Evolutionary conservation across 2,797 vertebrate genomes (phyloP), one percentile per base, ranked within the genome.

Genomic region (Coranthus polyacanthus): DNA sequence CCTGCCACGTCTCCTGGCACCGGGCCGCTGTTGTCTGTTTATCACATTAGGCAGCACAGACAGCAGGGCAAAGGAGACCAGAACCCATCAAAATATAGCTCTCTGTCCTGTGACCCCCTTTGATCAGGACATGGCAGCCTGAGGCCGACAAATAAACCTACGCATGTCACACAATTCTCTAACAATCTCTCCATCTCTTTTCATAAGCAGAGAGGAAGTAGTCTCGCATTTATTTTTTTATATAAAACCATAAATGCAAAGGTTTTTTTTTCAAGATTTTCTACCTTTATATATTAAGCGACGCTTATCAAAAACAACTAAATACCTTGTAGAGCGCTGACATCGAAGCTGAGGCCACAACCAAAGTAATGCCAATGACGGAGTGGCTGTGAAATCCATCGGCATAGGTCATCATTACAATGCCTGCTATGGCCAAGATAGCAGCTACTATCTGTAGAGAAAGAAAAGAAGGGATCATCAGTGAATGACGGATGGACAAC

Each of bases 361-460:
- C 97, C 72, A 98, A 82, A 9, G 97, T 96, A 56, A 98, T 98
- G 71, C 97, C 97, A 29, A 98, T 98, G 78, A 99, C 97, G 0
- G 97, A 98, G 91, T 98, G 96, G 86, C 97, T 97, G 93, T 98
- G 97, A 88, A 99, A 99, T 47, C 97, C 97, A 39, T 99, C 97
- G 0, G 97, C 97, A 0, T 99, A 99, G 18, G 97, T 98, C 96
- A 98, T 97, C 97, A 99, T 98, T 80, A 99, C 97, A 16, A 99
- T 99, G 74, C 97, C 97, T 24, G 97, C 97, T 58, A 99, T 99
- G 76, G 97, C 97, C 75, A 99, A 94, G 93, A 99, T 98, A 92
- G 97, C 96, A 34, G 97, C 97, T 79, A 99, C 97, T 9, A 99
- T 99, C 97, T 99, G 92, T 26, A 49, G 16, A 75, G 84, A 55